phyloP scores from a whole-genome alignment of 2,113 vertebrate genomes.

The Abramis brama region DNA sequence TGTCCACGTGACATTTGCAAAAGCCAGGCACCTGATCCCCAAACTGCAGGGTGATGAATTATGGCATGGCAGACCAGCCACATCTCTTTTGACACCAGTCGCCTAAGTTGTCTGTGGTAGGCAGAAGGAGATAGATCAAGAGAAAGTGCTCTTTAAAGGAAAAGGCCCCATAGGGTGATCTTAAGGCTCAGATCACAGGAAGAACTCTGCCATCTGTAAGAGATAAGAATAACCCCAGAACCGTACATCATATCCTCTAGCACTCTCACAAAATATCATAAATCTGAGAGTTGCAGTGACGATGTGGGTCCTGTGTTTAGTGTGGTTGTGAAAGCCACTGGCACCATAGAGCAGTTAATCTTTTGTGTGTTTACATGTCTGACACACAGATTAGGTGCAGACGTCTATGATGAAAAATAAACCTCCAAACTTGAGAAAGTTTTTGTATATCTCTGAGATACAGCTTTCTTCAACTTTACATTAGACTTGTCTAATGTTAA shows the following conservation, averaged over 20 bases:
- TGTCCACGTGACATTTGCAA: conserved; percentile 30
- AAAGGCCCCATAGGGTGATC: conserved; percentile 46
- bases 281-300: conserved; percentile 63
- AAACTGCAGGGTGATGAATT: conserved; percentile 42
- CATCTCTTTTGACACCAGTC: conserved; percentile 43
- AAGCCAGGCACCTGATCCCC: conserved; percentile 30
- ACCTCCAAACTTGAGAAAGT: background rate
- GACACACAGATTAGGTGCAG: conserved; percentile 68
- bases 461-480: too few species aligned
- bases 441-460: too few species aligned
- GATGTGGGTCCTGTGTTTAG: conserved; percentile 40
- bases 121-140: background rate
- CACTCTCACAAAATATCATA: conserved; percentile 57
- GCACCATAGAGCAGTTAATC: conserved; percentile 72
- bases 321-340: conserved; percentile 36
- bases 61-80: conserved; percentile 38
- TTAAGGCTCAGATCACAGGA: conserved; percentile 61
- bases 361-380: conserved; percentile 70
- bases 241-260: conserved; percentile 66
- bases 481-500: too few species aligned
- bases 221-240: conserved; percentile 74
- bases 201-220: conserved; percentile 69
- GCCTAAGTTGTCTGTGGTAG: conserved; percentile 23
- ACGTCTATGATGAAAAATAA: conserved; percentile 46
- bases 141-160: conserved; percentile 1